These are phyloP conservation scores for Peromyscus maniculatus DNA, from an alignment of 2,113 vertebrate species.

Conservation along the genomic window DNA sequence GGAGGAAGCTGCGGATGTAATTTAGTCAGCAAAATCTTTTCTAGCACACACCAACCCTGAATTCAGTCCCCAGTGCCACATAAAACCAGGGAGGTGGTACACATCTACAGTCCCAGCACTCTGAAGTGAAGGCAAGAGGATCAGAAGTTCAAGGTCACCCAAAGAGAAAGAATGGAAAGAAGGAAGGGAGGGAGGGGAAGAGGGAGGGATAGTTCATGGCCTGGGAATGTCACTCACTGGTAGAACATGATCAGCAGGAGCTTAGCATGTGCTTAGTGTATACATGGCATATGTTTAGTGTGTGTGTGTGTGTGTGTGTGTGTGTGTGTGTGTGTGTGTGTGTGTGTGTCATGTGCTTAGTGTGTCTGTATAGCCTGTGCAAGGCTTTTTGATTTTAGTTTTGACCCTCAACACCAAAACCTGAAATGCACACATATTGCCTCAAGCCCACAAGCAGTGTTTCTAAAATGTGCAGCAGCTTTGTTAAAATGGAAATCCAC, in stretches of 20 bases:
- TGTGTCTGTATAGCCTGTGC: too few relatives aligned
- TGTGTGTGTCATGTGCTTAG: background rate
- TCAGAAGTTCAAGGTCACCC: background rate
- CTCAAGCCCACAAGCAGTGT: background rate
- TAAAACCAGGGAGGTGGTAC: background rate
- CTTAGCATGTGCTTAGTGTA: background rate
- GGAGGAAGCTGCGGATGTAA: background rate
- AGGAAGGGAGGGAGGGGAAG: background rate
- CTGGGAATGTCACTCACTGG: background rate
- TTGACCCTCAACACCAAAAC: background rate
- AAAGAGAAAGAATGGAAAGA: background rate
- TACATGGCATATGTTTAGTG: too few relatives aligned
- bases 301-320: background rate
- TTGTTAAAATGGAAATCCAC: constrained; percentile 16
- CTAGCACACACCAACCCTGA: background rate
- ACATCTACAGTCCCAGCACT: background rate
- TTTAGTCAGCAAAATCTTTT: background rate
- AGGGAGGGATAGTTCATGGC: background rate
- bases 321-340: background rate
- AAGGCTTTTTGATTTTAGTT: background rate
- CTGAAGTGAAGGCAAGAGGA: too few relatives aligned
- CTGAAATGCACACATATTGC: background rate
- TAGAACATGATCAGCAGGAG: background rate
- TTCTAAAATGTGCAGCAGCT: background rate
- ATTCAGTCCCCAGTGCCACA: background rate